Evolutionary conservation across 2,797 vertebrate species (phyloP), one percentile per base, ranked within the genome.

Genomic region (Pyrocephalus nanus): DNA sequence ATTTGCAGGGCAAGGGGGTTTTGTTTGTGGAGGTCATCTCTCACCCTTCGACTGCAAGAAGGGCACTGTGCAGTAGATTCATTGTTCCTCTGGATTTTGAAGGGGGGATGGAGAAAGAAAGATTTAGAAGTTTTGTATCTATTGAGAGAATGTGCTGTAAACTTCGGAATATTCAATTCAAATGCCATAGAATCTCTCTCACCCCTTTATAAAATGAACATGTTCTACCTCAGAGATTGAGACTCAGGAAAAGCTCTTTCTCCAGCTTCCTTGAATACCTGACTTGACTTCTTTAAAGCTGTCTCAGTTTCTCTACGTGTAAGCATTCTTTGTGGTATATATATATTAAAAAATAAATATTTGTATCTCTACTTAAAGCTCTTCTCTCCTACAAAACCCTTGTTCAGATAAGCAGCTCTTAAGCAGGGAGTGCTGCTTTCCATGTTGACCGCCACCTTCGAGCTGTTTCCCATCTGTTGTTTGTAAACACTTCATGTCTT

Each of bases 401-500:
- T 84, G 55, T n/a, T 86, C 40, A 75, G 70, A 27, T 48, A 53
- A 58, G 81, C 77, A 66, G 43, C 61, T 92, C 43, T 55, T 26
- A 45, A 73, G 38, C 8, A 2, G 36, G 36, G 53, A 29, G 8
- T 4, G 2, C 50, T 73, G 78, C 51, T 78, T 86, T 57, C 86
- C 51, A 0, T 21, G 66, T 48, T 91, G 92, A 88, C 89, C 87
- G 50, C 67, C 81, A 93, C 91, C 66, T 91, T 90, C 12, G 72
- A 88, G 70, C 85, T 70, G 89, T 40, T 76, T 90, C 88, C 96
- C 94, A 93, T 95, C 86, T 95, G 94, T 87, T 96, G 90, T 95
- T 95, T 96, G 90, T 86, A 96, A 95, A 93, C 88, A 93, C 74
- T 72, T 88, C 53, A 4, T 57, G 71, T 67, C 92, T 95, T 74